Evolutionary conservation across 35 echinoderm and acorn worm genomes (phyloP).

Genomic region (Amphiura filiformis): DNA sequence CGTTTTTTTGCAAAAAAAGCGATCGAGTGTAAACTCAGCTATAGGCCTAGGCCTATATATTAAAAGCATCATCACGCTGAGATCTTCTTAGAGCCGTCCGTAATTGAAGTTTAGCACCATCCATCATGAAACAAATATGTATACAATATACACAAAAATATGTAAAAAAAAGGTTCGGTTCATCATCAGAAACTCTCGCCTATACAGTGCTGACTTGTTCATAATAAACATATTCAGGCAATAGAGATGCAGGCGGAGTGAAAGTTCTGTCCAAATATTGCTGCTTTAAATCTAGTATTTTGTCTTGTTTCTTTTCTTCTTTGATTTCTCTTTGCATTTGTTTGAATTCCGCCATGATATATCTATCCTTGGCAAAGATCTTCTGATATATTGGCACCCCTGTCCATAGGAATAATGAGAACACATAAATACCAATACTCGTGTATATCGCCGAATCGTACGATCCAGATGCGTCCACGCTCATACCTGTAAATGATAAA

Average conservation of each 20-base stretch:
- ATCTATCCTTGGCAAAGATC: slow-evolving; percentile 64
- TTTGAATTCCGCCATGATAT: slow-evolving; percentile 57
- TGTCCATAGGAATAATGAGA: slow-evolving; percentile 56
- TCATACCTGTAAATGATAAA: slow-evolving; percentile 66
- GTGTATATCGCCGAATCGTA: slow-evolving; percentile 76
- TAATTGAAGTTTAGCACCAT: too few relatives aligned
- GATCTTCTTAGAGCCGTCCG: too few relatives aligned
- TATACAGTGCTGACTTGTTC: neutral
- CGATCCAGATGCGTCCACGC: slow-evolving; percentile 71
- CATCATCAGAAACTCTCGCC: too few relatives aligned
- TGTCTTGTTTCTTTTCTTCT: neutral
- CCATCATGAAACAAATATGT: too few relatives aligned
- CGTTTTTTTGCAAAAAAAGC: too few relatives aligned
- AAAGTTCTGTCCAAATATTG: neutral
- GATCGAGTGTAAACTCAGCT: too few relatives aligned
- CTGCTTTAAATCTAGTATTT: neutral
- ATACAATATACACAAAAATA: too few relatives aligned
- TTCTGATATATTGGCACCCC: slow-evolving; percentile 71
- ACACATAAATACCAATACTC: slow-evolving; percentile 64
- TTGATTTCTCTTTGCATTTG: neutral
- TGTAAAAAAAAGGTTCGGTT: too few relatives aligned
- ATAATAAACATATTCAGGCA: neutral
- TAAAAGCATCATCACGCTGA: too few relatives aligned
- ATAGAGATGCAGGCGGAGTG: neutral
- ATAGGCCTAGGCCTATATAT: too few relatives aligned